Base-by-base conservation (phyloP, 2,113 vertebrate species). In the Saccopteryx leptura region DNA sequence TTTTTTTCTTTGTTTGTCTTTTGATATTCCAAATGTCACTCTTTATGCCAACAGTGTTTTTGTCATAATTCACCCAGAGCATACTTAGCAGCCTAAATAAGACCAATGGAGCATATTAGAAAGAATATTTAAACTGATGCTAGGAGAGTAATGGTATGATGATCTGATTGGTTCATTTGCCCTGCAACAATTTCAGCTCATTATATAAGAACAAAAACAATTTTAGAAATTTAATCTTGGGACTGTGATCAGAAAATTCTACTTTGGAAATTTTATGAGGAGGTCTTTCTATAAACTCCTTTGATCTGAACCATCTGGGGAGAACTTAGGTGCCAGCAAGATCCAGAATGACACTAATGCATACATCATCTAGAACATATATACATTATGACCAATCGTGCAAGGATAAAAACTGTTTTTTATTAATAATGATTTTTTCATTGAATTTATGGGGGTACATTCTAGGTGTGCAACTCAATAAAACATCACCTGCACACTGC, bases 221-320 rank as follows among this genome's bases (percentile, higher is more conserved):
- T 66, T 93, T 82, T 58, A 28, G 50, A 79, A 90, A 82, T 52
- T 91, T 68, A 78, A 18, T 9, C 21, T 18, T 95, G 56, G 31
- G 68, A 48, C 33, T 14, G 2, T 8, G 61, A 52, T 63, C 9
- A 63, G 24, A 11, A 87, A 79, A 96, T 86, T 74, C 31, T 90
- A 68, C 17, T 68, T 72, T 24, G 46, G 23, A 48, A 85, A 82
- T 31, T 71, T 17, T 65, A 46, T 72, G 31, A n/a, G 39, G 33
- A 28, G 48, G 26, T 4, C 26, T 78, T 82, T 71, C 24, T 68
- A 4, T 78, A 28, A 89, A 86, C 15, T 63, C 10, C 17, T 15
- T 88, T 88, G 19, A 81, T 79, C 86, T 82, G 80, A 95, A 91
- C n/a, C 52, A 65, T 56, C 48, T 69, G 21, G 46, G 33, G 46